These are phyloP conservation scores for Esox niger DNA, from an alignment of 2,113 vertebrate genomes.

Conservation along the genomic window DNA sequence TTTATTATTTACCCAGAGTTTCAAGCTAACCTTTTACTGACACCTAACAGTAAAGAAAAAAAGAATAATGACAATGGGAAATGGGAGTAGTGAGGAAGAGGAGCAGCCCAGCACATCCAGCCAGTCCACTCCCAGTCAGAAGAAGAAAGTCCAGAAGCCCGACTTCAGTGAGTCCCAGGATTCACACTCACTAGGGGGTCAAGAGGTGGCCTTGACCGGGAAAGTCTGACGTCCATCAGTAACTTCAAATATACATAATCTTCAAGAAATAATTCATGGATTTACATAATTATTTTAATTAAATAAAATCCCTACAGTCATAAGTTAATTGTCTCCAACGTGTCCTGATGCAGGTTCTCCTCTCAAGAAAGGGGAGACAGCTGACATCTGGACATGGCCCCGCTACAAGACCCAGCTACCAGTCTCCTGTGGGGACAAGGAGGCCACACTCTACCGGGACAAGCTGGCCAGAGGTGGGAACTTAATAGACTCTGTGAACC, in stretches of 20 bases:
- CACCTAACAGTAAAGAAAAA: slow-evolving; percentile 8
- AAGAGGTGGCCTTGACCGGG: not conserved
- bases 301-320: too few relatives aligned
- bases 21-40: too few relatives aligned
- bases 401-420: slow-evolving; percentile 52
- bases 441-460: slow-evolving; percentile 43
- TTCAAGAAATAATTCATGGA: not conserved
- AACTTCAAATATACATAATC: not conserved
- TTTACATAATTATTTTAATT: too few relatives aligned
- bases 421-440: slow-evolving; percentile 51
- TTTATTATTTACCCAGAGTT: too few relatives aligned
- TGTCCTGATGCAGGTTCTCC: slow-evolving; percentile 41
- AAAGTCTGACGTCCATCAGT: not conserved
- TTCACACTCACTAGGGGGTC: not conserved
- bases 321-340: too few relatives aligned
- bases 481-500: not conserved
- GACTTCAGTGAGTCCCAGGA: slow-evolving; percentile 34
- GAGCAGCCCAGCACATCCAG: too few relatives aligned
- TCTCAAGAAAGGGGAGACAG: slow-evolving; percentile 46
- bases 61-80: slow-evolving; percentile 7
- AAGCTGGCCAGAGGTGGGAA: slow-evolving; percentile 60
- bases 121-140: too few relatives aligned
- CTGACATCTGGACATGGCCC: slow-evolving; percentile 57
- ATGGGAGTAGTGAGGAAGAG: not conserved
- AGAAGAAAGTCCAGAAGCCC: too few relatives aligned